Evolutionary conservation across 2,797 vertebrate species (phyloP), one percentile per base, ranked within the genome.

Genomic region (Benthosema pterotum): DNA sequence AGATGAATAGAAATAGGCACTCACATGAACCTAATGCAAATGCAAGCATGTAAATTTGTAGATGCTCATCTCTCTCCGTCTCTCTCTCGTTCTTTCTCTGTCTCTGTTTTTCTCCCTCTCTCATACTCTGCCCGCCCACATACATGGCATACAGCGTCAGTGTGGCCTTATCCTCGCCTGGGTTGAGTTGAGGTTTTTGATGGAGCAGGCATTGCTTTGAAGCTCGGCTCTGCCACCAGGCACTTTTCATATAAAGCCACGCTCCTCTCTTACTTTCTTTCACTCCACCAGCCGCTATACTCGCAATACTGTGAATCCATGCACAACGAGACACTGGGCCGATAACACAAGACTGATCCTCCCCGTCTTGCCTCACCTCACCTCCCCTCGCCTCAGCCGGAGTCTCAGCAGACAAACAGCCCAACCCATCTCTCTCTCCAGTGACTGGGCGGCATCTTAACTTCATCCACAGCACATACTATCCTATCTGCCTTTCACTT

Each of bases 291-390:
- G 78, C 80, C 75, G 64, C 74, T 52, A 60, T n/a, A n/a, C n/a
- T n/a, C n/a, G 53, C 60, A 16, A 42, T 64, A 71, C 77, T 46
- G 11, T 62, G 69, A 60, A 14, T 67, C 72, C 64, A 80, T 76
- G 63, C 46, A 0, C 73, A 65, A 74, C 77, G 60, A 55, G 62
- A 54, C 11, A n/a, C 71, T 42, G 71, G 80, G 71, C 75, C 77
- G 83, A 88, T 84, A 83, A 87, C 69, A 61, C 71, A 69, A 54
- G 83, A 85, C 81, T 78, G 74, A 87, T 83, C 75, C 63, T 45
- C 28, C 42, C 76, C 66, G 73, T 83, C 78, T 74, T 16, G 59
- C 69, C 67, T 80, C 28, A 66, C 53, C 71, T 38, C 17, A 66
- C 53, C 71, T 38, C 17, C 11, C 67, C 52, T 77, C 52, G 62